Percentiles rank a stretch among this genome's conserved stretches.
Conservation (phyloP, 2,888 invertebrate species). For the Mythimna loreyi region DNA sequence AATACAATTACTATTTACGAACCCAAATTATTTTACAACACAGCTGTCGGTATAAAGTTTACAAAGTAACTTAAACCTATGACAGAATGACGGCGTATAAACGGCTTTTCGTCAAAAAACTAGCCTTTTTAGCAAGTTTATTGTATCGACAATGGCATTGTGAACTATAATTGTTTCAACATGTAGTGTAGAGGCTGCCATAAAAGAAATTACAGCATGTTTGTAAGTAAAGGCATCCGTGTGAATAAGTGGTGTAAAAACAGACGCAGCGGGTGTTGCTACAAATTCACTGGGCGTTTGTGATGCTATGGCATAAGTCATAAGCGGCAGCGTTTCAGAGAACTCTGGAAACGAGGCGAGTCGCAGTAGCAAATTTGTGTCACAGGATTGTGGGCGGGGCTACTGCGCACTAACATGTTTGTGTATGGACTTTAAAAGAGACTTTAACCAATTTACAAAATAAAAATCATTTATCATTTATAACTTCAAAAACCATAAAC, state of each 20-base stretch:
- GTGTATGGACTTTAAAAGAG: too few species aligned
- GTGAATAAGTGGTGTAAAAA: slow-evolving; percentile 73
- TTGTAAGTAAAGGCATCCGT: slow-evolving; percentile 69
- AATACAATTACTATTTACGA: background rate
- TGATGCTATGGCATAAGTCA: slow-evolving; percentile 68
- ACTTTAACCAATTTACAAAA: too few species aligned
- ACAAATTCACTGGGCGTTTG: slow-evolving; percentile 71
- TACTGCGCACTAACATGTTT: background rate
- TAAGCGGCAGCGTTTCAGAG: slow-evolving; percentile 14
- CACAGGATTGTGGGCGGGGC: background rate
- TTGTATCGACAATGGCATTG: slow-evolving; percentile 45
- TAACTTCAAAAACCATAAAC: background rate
- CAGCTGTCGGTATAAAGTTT: slow-evolving; percentile 22
- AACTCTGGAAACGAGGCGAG: background rate
- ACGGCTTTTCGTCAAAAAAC: slow-evolving; percentile 28
- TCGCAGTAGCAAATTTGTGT: background rate
- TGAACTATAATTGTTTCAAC: slow-evolving; percentile 60
- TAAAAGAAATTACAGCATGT: slow-evolving; percentile 59
- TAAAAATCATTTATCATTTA: too few species aligned
- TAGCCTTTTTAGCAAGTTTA: slow-evolving; percentile 20
- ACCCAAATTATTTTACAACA: slow-evolving; percentile 6
- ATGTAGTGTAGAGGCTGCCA: slow-evolving; percentile 50
- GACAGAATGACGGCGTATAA: slow-evolving; percentile 23
- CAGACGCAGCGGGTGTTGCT: slow-evolving; percentile 77
- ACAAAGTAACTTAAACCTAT: slow-evolving; percentile 2